A percentile compares a stretch with the other conserved stretches of the same genome.
phyloP scores from a whole-genome alignment of 2,113 vertebrate species.

The Sapayoa aenigma region DNA sequence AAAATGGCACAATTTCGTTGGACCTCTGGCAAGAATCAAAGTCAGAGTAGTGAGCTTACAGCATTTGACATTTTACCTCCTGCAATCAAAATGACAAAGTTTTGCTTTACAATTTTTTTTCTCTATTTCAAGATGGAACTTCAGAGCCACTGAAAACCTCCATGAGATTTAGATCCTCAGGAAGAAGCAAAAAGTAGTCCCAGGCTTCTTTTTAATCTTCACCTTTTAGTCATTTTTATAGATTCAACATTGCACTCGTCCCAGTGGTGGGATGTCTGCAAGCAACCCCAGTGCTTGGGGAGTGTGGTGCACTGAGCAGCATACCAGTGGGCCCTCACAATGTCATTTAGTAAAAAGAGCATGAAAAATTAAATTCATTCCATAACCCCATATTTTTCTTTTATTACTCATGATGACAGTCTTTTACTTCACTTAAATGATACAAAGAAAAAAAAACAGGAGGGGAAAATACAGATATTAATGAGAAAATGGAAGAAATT shows the following conservation, averaged over 20 bases:
- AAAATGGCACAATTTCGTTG: neutral
- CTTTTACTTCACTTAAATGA: neutral
- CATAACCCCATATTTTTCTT: neutral
- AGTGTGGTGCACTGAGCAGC: neutral
- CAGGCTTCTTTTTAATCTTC: neutral
- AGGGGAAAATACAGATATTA: neutral
- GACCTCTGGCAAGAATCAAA: slow-evolving; percentile 30
- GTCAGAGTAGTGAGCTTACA: neutral
- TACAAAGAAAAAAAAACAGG: neutral
- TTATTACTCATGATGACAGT: neutral
- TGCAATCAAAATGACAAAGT: neutral
- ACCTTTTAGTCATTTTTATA: neutral
- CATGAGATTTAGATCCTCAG: neutral
- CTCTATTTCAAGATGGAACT: fast-evolving
- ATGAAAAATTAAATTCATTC: neutral
- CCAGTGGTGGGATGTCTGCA: neutral
- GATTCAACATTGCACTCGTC: neutral
- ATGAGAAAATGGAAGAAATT: neutral
- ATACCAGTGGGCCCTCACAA: neutral
- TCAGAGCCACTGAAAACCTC: neutral
- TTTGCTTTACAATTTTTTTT: neutral
- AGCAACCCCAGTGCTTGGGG: neutral
- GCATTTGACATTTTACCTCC: neutral
- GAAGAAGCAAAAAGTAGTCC: neutral
- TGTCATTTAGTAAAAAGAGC: neutral